Conservation (phyloP, 2,113 vertebrate species). For the Salvelinus sp. region DNA sequence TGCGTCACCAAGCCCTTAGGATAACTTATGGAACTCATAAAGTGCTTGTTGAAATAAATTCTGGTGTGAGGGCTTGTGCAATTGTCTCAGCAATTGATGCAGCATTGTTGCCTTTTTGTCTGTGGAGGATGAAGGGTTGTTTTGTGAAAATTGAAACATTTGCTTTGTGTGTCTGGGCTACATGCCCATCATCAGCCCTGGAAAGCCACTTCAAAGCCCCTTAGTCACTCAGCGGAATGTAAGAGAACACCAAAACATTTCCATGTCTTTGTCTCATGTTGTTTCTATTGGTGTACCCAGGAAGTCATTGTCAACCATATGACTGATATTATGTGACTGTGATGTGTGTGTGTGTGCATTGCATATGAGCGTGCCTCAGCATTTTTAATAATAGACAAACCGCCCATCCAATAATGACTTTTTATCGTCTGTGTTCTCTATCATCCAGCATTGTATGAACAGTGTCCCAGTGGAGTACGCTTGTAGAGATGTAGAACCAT, state of each 20-base stretch:
- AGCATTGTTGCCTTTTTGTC: slow-evolving; percentile 51
- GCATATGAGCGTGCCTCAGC: slow-evolving; percentile 8
- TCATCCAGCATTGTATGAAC: background rate
- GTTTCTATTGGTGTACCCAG: slow-evolving; percentile 40
- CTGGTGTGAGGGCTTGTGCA: slow-evolving; percentile 37
- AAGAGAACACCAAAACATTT: slow-evolving; percentile 22
- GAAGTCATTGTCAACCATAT: slow-evolving; percentile 10
- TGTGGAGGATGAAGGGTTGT: slow-evolving; percentile 27
- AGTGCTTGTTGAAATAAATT: slow-evolving; percentile 37
- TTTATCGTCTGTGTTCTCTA: slow-evolving; percentile 2
- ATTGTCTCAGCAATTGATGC: slow-evolving; percentile 45
- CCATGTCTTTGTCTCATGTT: slow-evolving; percentile 38
- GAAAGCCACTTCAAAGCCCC: slow-evolving; percentile 56
- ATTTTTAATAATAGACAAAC: slow-evolving; percentile 11
- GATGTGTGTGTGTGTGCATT: too few species aligned
- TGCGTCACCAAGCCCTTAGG: slow-evolving; percentile 39
- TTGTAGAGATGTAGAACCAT: background rate
- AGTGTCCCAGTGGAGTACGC: background rate
- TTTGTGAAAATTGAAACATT: slow-evolving; percentile 45
- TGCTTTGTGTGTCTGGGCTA: slow-evolving; percentile 32
- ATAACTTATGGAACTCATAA: slow-evolving; percentile 42
- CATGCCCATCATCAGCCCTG: slow-evolving; percentile 39
- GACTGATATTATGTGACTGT: slow-evolving; percentile 12
- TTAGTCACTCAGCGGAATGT: slow-evolving; percentile 23
- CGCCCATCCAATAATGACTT: slow-evolving; percentile 3